phyloP scores from a whole-genome alignment of 2,113 vertebrate species.

The Paradisaea rubra region DNA sequence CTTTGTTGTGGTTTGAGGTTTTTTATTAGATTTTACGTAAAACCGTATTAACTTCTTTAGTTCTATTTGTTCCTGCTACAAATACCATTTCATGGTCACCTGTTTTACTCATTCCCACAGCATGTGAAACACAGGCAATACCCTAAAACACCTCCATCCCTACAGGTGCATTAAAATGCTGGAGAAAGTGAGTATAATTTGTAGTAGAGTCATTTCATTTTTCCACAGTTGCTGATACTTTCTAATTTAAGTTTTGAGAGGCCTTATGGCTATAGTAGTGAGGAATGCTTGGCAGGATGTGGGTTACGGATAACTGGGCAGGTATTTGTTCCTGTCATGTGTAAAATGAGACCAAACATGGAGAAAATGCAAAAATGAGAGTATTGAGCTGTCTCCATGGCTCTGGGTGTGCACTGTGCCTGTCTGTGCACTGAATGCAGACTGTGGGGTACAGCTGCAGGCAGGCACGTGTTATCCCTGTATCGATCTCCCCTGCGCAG shows the following conservation, averaged over 20 bases:
- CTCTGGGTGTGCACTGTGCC: neutral
- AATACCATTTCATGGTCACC: neutral
- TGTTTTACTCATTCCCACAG: neutral
- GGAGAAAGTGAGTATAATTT: neutral
- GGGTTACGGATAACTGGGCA: neutral
- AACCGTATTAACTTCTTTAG: neutral
- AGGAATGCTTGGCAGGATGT: neutral
- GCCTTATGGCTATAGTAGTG: neutral
- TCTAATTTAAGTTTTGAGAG: neutral
- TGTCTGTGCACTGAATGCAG: neutral
- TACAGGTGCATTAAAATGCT: neutral
- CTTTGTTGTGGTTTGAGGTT: neutral
- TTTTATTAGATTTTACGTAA: neutral
- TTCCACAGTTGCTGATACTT: neutral
- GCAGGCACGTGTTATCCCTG: neutral
- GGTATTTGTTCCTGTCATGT: neutral
- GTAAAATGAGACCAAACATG: neutral
- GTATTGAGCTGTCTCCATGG: neutral
- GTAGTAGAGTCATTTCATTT: neutral
- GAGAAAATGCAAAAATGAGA: neutral
- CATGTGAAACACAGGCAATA: neutral
- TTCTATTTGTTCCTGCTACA: neutral
- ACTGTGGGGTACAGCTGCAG: neutral
- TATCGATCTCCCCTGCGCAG: neutral
- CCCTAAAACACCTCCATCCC: neutral